Conservation (phyloP, 1,140 invertebrate genomes). For the Bombus confusus region DNA sequence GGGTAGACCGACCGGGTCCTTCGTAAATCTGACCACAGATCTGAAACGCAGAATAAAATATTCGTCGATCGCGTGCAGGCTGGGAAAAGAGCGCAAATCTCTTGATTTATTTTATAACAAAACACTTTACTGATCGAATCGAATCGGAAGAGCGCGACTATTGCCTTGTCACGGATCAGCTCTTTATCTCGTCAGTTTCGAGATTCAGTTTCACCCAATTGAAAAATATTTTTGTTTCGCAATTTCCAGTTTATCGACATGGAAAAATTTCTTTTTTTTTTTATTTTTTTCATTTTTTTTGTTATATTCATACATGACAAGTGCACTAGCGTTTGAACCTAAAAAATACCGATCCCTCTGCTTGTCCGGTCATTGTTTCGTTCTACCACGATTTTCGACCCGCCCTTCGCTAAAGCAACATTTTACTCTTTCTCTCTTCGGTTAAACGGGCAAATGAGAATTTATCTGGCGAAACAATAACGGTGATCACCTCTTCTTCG, state of each 20-base stretch:
- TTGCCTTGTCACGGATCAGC: neutral
- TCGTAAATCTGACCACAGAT: too few species aligned
- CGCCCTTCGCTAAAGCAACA: neutral
- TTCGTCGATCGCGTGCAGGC: neutral
- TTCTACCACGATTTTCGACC: neutral
- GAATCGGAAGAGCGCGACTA: neutral
- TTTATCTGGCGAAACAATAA: neutral
- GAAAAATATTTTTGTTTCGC: slow-evolving; percentile 4
- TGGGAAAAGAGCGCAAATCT: neutral
- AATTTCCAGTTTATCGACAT: neutral
- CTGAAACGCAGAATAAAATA: too few species aligned
- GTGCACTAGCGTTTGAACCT: too few species aligned
- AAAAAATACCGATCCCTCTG: neutral
- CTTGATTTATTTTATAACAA: neutral
- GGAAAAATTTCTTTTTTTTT: neutral
- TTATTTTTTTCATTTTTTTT: too few species aligned
- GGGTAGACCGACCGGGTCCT: neutral
- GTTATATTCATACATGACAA: neutral
- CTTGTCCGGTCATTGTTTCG: neutral
- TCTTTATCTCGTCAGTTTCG: slow-evolving; percentile 15
- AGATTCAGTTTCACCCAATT: neutral
- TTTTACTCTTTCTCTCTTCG: neutral
- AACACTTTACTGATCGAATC: neutral
- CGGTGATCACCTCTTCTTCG: neutral
- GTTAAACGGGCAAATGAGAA: neutral